phyloP scores from a whole-genome alignment of 2,888 invertebrate genomes.

The Chrysolina oricalcia region DNA sequence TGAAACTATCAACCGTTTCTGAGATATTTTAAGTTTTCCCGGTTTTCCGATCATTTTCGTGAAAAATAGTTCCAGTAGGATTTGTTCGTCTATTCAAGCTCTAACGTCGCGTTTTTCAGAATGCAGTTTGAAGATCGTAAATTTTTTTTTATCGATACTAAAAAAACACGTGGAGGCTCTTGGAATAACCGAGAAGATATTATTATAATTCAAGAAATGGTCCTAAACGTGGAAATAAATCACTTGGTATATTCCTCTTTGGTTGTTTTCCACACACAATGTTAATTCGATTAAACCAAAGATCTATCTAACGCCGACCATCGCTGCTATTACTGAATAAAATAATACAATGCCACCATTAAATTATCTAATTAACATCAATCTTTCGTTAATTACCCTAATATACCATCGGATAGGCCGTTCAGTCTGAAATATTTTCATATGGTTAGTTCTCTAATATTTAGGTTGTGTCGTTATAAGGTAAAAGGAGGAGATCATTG shows the following conservation, averaged over 20 bases:
- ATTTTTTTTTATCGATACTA: no score
- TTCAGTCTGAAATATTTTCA: conserved; percentile 19
- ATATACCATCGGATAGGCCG: background rate
- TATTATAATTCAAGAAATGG: no score
- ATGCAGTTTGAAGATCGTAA: no score
- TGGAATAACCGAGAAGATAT: no score
- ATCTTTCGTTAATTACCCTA: conserved; percentile 16
- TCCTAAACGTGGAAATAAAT: no score
- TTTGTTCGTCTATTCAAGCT: no score
- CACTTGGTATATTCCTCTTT: background rate
- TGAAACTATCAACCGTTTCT: no score
- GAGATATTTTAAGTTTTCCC: no score
- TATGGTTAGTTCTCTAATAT: conserved; percentile 26
- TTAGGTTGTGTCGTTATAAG: conserved; percentile 25
- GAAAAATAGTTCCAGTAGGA: no score
- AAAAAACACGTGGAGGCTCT: no score
- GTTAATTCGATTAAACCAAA: background rate
- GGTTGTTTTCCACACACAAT: background rate
- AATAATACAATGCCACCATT: background rate
- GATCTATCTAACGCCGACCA: background rate
- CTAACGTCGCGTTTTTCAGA: no score
- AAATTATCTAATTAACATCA: conserved; percentile 6
- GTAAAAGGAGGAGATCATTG: conserved; percentile 28
- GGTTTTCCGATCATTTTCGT: no score
- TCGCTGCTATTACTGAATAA: background rate